Evolutionary conservation across 1,140 invertebrate genomes (phyloP), one percentile per base, ranked within the genome.

Genomic region (Drosophila yakuba): DNA sequence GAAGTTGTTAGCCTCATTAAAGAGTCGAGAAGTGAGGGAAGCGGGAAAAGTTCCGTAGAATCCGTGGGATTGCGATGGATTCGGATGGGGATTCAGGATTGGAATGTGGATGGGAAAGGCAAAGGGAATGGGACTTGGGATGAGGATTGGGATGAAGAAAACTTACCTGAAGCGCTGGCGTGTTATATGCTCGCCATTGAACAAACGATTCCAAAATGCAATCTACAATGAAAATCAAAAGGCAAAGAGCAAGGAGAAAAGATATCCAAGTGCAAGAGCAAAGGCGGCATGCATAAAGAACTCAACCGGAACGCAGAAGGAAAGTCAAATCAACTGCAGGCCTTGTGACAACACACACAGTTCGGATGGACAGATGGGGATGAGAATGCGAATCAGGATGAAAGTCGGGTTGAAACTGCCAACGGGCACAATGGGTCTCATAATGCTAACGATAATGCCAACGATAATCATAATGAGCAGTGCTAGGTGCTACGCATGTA

Each of bases 121-220:
- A 3, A 5, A 35, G 23, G 4, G 23, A 4, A 5, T 3, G 17
- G 39, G 39, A 3, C 7, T 43, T 15, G 5, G 39, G 45, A 25
- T 8, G 25, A 6, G 23, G 3, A 15, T 43, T 15, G 4, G 39
- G 45, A 23, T 8, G 25, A 7, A 47, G n/a, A 39, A 12, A 64
- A 75, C 81, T 86, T 86, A 91, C 90, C 90, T 91, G 85, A 91
- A 91, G 39, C 67, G 69, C 52, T 81, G 76, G 63, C 89, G 89
- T 57, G 89, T 80, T 77, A 89, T 85, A 47, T 86, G 78, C 62
- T 85, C 90, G 68, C 85, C 90, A 91, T 86, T 90, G 80, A 91
- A 91, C 67, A 91, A 80, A 72, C 90, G 90, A 88, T 91, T 91
- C 90, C 90, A 91, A 69, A 89, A 78, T 85, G 84, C 86, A 89